Percentiles rank a stretch among this genome's conserved stretches.
phyloP scores from a whole-genome alignment of 30 jellyfish, hydroid and myxozoan genomes.

The Nemopilema nomurai region DNA sequence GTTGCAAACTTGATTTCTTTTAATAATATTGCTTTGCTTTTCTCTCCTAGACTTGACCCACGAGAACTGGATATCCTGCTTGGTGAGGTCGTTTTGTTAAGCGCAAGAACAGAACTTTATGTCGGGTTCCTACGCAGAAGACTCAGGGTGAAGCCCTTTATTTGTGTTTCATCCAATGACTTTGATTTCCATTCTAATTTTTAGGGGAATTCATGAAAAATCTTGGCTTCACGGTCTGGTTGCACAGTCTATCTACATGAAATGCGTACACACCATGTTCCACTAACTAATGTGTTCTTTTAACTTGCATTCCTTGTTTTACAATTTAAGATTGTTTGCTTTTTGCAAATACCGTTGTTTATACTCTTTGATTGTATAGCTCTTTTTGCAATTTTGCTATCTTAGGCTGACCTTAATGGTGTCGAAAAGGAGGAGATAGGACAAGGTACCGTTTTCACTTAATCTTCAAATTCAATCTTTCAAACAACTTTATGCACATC shows the following conservation, averaged over 20 bases:
- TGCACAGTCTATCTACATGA: no score
- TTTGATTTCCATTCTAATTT: background rate
- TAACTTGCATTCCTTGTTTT: no score
- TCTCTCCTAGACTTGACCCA: conserved; percentile 76
- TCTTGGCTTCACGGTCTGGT: no score
- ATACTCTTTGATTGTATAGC: no score
- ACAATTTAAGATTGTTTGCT: no score
- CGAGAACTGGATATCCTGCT: conserved; percentile 77
- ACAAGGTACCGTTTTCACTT: conserved; percentile 26
- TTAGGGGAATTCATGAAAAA: no score
- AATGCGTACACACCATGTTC: no score
- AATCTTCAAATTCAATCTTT: background rate
- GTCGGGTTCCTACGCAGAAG: conserved; percentile 65
- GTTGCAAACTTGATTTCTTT: background rate
- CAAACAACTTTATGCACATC: no score
- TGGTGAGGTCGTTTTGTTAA: conserved; percentile 80
- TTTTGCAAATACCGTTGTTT: no score
- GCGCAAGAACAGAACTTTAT: conserved; percentile 86
- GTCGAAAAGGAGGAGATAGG: conserved; percentile 50
- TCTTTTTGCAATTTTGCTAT: background rate
- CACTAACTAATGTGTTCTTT: no score
- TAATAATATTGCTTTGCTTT: background rate
- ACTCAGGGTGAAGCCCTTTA: conserved; percentile 29
- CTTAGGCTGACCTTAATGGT: conserved; percentile 64
- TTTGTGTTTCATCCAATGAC: background rate